Conservation (phyloP, 2,797 vertebrate species). For the Thaleichthys pacificus region DNA sequence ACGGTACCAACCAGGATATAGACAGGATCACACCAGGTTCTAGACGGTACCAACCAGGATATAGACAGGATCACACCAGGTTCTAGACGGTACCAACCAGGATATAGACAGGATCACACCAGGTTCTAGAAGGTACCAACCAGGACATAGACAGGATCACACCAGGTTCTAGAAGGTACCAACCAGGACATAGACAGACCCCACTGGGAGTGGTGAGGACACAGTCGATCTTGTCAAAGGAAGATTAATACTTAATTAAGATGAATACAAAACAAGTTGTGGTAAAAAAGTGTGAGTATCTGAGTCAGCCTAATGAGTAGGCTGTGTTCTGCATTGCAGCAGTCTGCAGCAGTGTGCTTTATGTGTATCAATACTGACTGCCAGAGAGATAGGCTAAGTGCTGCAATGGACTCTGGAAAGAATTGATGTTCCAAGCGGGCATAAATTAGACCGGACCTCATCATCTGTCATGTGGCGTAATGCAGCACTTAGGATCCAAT, state of each 20-base stretch:
- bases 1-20: neutral
- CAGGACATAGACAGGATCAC: too few relatives aligned
- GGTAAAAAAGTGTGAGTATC: neutral
- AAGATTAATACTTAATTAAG: neutral
- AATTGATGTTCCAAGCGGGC: neutral
- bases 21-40: too few relatives aligned
- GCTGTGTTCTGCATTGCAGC: neutral
- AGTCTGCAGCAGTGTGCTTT: neutral
- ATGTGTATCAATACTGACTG: neutral
- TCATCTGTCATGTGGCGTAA: neutral
- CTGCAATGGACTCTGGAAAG: neutral
- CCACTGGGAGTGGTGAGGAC: neutral
- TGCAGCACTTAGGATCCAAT: slow-evolving; percentile 7
- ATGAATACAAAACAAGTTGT: neutral
- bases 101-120: too few relatives aligned
- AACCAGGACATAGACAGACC: neutral
- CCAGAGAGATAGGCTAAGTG: neutral
- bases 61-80: too few relatives aligned
- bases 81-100: too few relatives aligned
- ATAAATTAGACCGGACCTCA: neutral
- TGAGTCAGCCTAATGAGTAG: neutral
- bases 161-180: too few relatives aligned
- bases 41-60: neutral
- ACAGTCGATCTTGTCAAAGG: neutral
- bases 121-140: too few relatives aligned